phyloP scores from a whole-genome alignment of 2,888 invertebrate genomes.

The Diadromus collaris region DNA sequence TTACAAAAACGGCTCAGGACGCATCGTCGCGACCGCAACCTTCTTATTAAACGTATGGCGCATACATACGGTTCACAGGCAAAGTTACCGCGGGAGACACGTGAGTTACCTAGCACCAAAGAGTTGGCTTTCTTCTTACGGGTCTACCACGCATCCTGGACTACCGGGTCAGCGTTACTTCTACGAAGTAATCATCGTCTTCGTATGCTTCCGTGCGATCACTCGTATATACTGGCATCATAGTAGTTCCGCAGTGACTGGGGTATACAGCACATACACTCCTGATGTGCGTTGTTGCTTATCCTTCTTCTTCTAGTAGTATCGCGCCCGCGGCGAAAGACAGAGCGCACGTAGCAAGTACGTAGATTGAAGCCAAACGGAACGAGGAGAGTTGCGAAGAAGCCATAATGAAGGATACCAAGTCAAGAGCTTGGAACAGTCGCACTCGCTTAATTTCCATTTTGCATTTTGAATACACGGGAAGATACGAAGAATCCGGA shows the following conservation, averaged over 20 bases:
- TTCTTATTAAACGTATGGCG: slow-evolving; percentile 20
- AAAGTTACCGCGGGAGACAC: slow-evolving; percentile 43
- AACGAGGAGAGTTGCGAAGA: slow-evolving; percentile 41
- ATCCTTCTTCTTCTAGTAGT: slow-evolving; percentile 44
- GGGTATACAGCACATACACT: slow-evolving; percentile 4
- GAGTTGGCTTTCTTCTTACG: slow-evolving; percentile 52
- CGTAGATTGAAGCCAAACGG: slow-evolving; percentile 2
- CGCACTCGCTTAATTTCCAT: not conserved
- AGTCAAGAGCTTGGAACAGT: not conserved
- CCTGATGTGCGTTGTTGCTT: slow-evolving; percentile 49
- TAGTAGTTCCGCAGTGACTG: not conserved
- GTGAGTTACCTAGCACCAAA: slow-evolving; percentile 46
- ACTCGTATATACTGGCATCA: slow-evolving; percentile 8
- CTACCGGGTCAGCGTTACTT: slow-evolving; percentile 65
- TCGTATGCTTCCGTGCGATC: slow-evolving; percentile 53
- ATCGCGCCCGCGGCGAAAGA: slow-evolving; percentile 53
- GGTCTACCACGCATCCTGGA: slow-evolving; percentile 64
- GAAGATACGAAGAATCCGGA: too few relatives aligned
- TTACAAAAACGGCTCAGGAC: not conserved
- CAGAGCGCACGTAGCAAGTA: slow-evolving; percentile 43
- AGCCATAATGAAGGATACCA: slow-evolving; percentile 34
- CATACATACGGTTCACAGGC: slow-evolving; percentile 27
- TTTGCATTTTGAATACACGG: not conserved
- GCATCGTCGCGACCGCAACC: slow-evolving; percentile 16
- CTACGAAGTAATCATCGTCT: slow-evolving; percentile 62